Base-by-base conservation (phyloP, 2,113 vertebrate species). In the Silurus meridionalis region DNA sequence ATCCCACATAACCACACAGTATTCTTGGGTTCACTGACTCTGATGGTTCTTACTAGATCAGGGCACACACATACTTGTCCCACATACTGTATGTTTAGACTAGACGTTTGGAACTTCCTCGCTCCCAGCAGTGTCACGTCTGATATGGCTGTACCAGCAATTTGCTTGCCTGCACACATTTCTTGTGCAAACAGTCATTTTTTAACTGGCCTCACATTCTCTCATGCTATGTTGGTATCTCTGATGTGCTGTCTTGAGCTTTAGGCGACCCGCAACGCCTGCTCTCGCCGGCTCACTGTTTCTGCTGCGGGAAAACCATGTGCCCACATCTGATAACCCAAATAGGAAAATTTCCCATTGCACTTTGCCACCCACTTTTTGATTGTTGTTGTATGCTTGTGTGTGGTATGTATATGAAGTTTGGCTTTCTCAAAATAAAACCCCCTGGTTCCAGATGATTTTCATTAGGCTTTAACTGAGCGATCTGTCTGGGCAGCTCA, bases 261-360 rank as follows among this genome's bases (percentile, higher is more conserved):
- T 25, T 25, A 58, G 71, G 52, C 52, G 23, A 55, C 53, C 61
- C 21, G 4, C 52, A 52, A 60, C 67, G 13, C 53, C 72, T 85
- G 52, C 67, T 17, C 75, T 72, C 66, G 8, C 61, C 78, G 3
- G 8, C 48, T 66, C 55, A 46, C 87, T 85, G 86, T 71, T 84
- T 91, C 60, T 53, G 84, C 48, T 58, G 81, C 81, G 90, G 85
- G 91, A 83, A 37, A 90, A 88, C 82, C 91, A 92, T 83, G 83
- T 90, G 86, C 85, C 88, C 58, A 66, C 50, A 95, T 94, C 94
- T 91, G 94, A 95, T 94, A 92, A 92, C 82, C 79, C 91, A 90
- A 94, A 94, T 92, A 90, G 84, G 92, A 88, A 93, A 71, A 82
- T 71, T 93, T 91, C 91, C 72, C 90, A 88, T 85, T 82, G 57